These are phyloP conservation scores for Mormyrus lacerda DNA, from an alignment of 2,113 vertebrate genomes.

Conservation along the genomic window DNA sequence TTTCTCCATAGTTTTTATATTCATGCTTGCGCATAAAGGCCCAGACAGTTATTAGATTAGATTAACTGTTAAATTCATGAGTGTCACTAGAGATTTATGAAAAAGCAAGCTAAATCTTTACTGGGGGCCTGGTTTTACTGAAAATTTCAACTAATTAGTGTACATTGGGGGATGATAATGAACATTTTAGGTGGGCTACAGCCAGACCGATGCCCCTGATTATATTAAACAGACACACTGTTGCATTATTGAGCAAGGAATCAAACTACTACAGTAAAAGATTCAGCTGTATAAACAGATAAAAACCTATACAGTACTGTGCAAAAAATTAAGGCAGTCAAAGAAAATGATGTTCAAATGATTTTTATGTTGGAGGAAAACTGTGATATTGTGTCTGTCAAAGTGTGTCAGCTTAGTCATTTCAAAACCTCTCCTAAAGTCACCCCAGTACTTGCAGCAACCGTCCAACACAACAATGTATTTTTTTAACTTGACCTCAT, in stretches of 20 bases:
- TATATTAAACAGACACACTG: background rate
- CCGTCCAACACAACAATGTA: background rate
- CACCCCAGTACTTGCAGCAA: background rate
- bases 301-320: background rate
- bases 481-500: background rate
- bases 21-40: background rate
- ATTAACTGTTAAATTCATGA: background rate
- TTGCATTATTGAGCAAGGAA: background rate
- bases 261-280: background rate
- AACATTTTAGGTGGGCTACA: background rate
- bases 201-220: background rate
- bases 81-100: background rate
- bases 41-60: background rate
- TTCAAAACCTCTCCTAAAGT: background rate
- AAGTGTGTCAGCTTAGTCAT: background rate
- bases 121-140: background rate
- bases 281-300: background rate
- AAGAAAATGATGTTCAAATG: background rate
- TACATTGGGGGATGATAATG: background rate
- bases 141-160: background rate
- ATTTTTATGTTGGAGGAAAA: background rate
- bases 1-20: background rate
- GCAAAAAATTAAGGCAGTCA: background rate
- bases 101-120: background rate
- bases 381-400: background rate